Evolutionary conservation across 2,113 vertebrate genomes (phyloP).

Genomic region (Chauna torquata): DNA sequence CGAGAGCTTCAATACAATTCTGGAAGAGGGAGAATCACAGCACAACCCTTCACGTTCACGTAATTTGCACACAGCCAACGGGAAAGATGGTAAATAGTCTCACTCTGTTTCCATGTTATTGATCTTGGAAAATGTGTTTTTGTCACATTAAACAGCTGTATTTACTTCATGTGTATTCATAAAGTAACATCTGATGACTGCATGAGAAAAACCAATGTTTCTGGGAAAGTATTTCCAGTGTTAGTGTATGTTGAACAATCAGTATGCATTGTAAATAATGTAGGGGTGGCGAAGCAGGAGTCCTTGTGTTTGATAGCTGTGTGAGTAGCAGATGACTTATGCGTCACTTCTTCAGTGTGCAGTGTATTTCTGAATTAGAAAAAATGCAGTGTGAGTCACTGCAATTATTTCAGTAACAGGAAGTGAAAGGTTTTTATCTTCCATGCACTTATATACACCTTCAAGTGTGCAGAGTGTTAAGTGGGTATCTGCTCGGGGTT

Average conservation of each 20-base stretch:
- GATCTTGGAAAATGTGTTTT: not conserved
- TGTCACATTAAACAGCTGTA: not conserved
- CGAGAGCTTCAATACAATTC: not conserved
- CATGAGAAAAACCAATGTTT: not conserved
- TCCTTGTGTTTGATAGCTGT: not conserved
- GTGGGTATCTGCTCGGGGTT: not conserved
- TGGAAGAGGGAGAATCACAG: slow-evolving; percentile 34
- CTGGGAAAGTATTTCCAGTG: not conserved
- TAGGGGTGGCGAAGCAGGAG: not conserved
- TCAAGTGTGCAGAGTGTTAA: not conserved
- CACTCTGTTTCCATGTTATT: not conserved
- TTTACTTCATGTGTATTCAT: slow-evolving; percentile 34
- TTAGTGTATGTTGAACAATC: not conserved
- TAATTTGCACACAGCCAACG: not conserved
- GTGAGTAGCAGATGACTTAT: not conserved
- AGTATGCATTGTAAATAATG: not conserved
- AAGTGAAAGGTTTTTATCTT: not conserved
- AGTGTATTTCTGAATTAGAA: not conserved
- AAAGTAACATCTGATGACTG: not conserved
- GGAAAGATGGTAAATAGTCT: not conserved
- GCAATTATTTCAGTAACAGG: not conserved
- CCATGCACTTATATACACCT: rapidly evolving
- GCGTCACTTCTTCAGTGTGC: not conserved
- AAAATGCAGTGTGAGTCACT: not conserved
- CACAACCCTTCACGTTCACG: not conserved